Evolutionary conservation across 2,797 vertebrate genomes (phyloP), one percentile per base, ranked within the genome.

Genomic region (Tapirus indicus): DNA sequence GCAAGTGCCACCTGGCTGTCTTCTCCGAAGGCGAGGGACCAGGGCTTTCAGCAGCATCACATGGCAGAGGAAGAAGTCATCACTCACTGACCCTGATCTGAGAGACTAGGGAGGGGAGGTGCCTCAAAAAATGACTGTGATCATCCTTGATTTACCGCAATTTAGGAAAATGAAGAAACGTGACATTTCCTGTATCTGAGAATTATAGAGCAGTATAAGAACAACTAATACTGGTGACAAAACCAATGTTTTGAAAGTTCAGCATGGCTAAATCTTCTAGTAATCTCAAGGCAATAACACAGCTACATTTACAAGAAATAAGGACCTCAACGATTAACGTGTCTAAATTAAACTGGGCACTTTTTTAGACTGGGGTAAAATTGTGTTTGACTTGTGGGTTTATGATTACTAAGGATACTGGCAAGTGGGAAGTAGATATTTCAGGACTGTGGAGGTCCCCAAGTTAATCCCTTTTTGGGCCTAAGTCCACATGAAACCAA

Each of bases 401-500:
- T 95, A 56, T 87, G 38, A 69, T 95, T 91, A 88, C 71, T 95
- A 84, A 47, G 49, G 85, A 95, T 71, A 93, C 49, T 0, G 0
- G 18, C 35, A 86, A 88, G 52, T 38, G 54, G 96, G 69, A 91
- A 83, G 86, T 87, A 84, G 77, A 95, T 35, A 91, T 79, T 84
- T 88, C 64, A 95, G 77, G 49, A 88, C 64, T 74, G 52, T 68
- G 52, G 66, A 93, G 35, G 29, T 68, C 20, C n/a, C 56, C 62
- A 72, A 14, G 56, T 64, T 91, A 94, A 95, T 78, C 58, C 35
- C 64, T 60, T 60, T 35, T 7, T 1, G 29, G 38, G 35, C 20
- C 3, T 27, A 84, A 25, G 10, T 68, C 27, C 66, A 54, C 23
- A 74, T 0, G 66, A 97, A 93, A 88, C n/a, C 64, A 78, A 78